Evolutionary conservation across 2,113 vertebrate species (phyloP).

Genomic region (Muscicapa adusta): DNA sequence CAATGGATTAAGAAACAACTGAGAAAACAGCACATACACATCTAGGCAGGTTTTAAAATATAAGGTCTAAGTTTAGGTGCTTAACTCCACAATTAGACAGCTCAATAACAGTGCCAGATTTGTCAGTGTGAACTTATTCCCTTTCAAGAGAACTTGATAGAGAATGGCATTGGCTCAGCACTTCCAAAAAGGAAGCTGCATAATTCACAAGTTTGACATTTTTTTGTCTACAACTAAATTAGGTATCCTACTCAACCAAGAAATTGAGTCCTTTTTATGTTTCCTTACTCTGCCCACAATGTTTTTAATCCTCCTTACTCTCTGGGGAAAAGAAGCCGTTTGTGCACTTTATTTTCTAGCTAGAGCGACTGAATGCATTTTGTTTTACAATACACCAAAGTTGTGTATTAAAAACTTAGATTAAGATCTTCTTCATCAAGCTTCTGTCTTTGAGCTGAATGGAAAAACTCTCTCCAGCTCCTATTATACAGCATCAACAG

Average conservation of each 20-base stretch:
- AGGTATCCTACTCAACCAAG: background rate
- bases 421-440: background rate
- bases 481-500: background rate
- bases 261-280: background rate
- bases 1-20: background rate
- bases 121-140: background rate
- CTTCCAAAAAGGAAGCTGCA: background rate
- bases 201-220: background rate
- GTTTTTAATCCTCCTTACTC: background rate
- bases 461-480: background rate
- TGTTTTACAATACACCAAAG: background rate
- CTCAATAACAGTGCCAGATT: background rate
- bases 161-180: background rate
- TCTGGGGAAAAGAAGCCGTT: background rate
- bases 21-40: background rate
- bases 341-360: background rate
- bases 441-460: background rate
- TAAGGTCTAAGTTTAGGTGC: background rate
- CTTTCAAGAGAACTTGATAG: background rate
- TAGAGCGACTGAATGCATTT: background rate
- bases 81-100: background rate
- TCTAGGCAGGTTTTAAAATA: background rate
- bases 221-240: background rate
- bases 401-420: background rate
- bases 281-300: background rate